These are phyloP conservation scores for Stictonetta naevosa DNA, from an alignment of 2,113 vertebrate species.

Conservation along the genomic window DNA sequence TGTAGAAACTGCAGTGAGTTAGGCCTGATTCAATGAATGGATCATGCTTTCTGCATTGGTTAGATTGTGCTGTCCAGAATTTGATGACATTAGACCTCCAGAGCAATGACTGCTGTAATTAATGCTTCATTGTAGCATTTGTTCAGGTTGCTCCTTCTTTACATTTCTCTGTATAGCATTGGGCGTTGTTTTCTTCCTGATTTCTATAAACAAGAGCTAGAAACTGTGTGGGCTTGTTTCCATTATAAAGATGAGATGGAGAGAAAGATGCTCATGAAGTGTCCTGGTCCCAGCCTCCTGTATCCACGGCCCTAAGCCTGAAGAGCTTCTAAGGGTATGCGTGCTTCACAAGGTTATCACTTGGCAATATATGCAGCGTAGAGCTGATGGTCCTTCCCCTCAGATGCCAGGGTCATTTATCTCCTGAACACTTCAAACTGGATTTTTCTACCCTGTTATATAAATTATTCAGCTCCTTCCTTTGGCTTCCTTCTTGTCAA, in stretches of 20 bases:
- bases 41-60: not conserved
- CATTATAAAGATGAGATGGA: not conserved
- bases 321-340: not conserved
- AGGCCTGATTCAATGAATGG: not conserved
- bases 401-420: not conserved
- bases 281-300: not conserved
- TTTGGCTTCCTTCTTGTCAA: not conserved
- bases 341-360: fast-evolving
- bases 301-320: not conserved
- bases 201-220: not conserved
- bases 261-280: not conserved
- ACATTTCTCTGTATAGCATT: too few species aligned
- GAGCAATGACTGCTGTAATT: not conserved
- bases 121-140: not conserved
- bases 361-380: not conserved
- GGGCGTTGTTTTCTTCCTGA: not conserved
- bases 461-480: not conserved
- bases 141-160: not conserved
- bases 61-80: not conserved
- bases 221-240: not conserved
- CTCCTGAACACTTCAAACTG: not conserved
- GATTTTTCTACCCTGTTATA: not conserved
- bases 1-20: not conserved
- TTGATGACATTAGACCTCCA: not conserved
- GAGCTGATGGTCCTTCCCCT: not conserved